phyloP scores from a whole-genome alignment of 2,113 vertebrate genomes.

The Periophthalmodon schlosseri region DNA sequence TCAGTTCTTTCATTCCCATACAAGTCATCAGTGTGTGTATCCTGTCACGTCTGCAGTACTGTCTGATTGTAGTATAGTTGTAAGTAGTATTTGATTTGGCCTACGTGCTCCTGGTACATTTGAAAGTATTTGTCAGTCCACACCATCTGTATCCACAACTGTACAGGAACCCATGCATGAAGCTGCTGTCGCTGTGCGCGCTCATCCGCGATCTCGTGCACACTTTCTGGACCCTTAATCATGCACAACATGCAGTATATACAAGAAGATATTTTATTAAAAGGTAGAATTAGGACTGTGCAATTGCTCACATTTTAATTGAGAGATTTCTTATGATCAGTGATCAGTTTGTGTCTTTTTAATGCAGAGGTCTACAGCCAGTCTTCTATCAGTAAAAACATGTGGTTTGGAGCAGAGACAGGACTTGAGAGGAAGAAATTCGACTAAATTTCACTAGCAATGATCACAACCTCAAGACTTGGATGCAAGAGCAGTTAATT shows the following conservation, averaged over 20 bases:
- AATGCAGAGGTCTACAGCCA: too few relatives aligned
- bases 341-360: too few relatives aligned
- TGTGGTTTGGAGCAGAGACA: too few relatives aligned
- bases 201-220: conserved; percentile 54
- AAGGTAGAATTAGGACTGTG: too few relatives aligned
- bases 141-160: conserved; percentile 55
- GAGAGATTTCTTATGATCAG: too few relatives aligned
- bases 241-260: not conserved
- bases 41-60: not conserved
- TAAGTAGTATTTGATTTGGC: not conserved
- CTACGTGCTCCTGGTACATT: conserved; percentile 15
- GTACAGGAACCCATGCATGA: conserved; percentile 66
- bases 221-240: conserved; percentile 1
- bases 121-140: conserved; percentile 35
- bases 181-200: conserved; percentile 62
- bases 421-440: too few relatives aligned
- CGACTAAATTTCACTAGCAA: too few relatives aligned
- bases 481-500: too few relatives aligned
- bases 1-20: not conserved
- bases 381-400: too few relatives aligned
- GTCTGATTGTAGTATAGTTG: not conserved
- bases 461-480: too few relatives aligned
- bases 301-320: too few relatives aligned
- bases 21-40: not conserved
- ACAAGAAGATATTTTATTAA: not conserved